Evolutionary conservation across 2,888 invertebrate species (phyloP).

Genomic region (Eupithecia subfuscata): DNA sequence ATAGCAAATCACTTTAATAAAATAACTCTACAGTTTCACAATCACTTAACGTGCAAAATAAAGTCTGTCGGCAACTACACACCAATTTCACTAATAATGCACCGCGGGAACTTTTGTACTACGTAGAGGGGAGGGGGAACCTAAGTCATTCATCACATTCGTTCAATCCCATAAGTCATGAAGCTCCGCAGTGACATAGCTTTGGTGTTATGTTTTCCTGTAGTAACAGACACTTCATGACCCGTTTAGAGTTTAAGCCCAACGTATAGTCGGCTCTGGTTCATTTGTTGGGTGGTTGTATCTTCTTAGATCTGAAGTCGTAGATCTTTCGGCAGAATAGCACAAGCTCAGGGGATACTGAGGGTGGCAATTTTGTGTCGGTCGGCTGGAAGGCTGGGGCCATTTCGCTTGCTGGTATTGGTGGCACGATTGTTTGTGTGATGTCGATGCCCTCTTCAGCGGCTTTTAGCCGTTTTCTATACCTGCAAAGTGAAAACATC

Average conservation of each 20-base stretch:
- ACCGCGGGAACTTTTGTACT: slow-evolving; percentile 78
- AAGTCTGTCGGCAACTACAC: slow-evolving; percentile 62
- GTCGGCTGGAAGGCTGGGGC: slow-evolving; percentile 77
- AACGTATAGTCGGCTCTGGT: slow-evolving; percentile 29
- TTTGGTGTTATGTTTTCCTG: slow-evolving; percentile 57
- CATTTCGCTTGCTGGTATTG: slow-evolving; percentile 83
- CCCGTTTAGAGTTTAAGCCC: slow-evolving; percentile 34
- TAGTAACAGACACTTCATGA: slow-evolving; percentile 33
- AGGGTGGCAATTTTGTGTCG: slow-evolving; percentile 87
- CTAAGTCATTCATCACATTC: slow-evolving; percentile 5
- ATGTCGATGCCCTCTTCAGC: slow-evolving; percentile 90
- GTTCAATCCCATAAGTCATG: slow-evolving; percentile 33
- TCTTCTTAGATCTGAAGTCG: slow-evolving; percentile 95
- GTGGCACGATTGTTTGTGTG: slow-evolving; percentile 89
- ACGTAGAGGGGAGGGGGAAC: slow-evolving; percentile 38
- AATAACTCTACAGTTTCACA: slow-evolving; percentile 60
- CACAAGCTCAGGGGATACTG: slow-evolving; percentile 90
- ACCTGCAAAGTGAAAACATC: slow-evolving; percentile 81
- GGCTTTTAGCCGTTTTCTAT: slow-evolving; percentile 91
- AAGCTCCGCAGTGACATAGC: slow-evolving; percentile 52
- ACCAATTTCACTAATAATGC: slow-evolving; percentile 63
- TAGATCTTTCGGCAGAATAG: slow-evolving; percentile 97
- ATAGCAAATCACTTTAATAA: slow-evolving; percentile 73
- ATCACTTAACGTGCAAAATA: slow-evolving; percentile 69
- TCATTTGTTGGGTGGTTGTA: slow-evolving; percentile 81